phyloP scores from a whole-genome alignment of 2,888 invertebrate genomes.

The Ecdyonurus torrentis region DNA sequence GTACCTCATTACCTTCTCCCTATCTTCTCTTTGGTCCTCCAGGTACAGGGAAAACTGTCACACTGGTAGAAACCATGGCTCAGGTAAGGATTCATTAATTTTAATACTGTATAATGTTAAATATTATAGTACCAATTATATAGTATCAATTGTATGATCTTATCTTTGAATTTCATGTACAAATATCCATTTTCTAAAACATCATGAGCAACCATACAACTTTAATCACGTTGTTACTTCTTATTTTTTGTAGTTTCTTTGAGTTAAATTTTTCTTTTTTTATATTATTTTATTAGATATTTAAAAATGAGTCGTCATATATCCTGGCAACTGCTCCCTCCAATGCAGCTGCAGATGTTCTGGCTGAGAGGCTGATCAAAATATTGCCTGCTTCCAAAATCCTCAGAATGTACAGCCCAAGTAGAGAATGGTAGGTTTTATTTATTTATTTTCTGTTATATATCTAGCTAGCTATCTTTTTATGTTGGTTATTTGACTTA shows the following conservation, averaged over 20 bases:
- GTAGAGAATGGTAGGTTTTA: slow-evolving; percentile 6
- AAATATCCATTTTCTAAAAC: too few relatives aligned
- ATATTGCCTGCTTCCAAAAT: slow-evolving; percentile 7
- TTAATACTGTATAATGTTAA: too few relatives aligned
- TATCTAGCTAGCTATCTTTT: too few relatives aligned
- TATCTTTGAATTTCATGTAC: too few relatives aligned
- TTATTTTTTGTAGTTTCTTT: too few relatives aligned
- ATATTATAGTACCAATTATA: too few relatives aligned
- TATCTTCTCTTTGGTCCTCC: slow-evolving; percentile 36
- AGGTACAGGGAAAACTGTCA: slow-evolving; percentile 59
- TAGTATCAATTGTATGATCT: too few relatives aligned
- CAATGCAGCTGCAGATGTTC: slow-evolving; percentile 54
- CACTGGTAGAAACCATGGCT: slow-evolving; percentile 48
- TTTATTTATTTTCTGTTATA: too few relatives aligned
- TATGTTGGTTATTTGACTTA: neutral
- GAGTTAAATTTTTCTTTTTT: too few relatives aligned
- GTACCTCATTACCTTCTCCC: slow-evolving; percentile 28
- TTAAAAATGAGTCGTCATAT: slow-evolving; percentile 20
- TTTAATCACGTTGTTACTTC: too few relatives aligned
- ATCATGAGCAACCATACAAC: too few relatives aligned
- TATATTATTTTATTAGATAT: too few relatives aligned
- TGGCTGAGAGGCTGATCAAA: slow-evolving; percentile 31
- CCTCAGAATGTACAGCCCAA: slow-evolving; percentile 7
- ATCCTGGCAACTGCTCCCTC: slow-evolving; percentile 51
- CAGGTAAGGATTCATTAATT: slow-evolving; percentile 41